These are phyloP conservation scores for Cyphomyrmex costatus DNA, from an alignment of 1,140 invertebrate species.

Conservation along the genomic window DNA sequence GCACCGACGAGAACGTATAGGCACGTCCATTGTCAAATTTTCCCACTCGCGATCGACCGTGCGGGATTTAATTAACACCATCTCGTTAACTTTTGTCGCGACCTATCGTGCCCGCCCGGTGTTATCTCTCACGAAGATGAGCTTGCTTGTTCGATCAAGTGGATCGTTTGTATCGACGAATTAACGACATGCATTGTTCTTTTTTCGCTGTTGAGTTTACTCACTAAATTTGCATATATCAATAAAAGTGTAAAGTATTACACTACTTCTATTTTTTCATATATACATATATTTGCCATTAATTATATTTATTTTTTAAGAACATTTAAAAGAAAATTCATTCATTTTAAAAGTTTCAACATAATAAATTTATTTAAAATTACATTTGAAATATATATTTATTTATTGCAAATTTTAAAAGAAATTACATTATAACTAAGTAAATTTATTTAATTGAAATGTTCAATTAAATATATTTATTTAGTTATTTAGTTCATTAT, in stretches of 20 bases:
- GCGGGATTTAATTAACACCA: constrained; percentile 76
- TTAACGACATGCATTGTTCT: constrained; percentile 58
- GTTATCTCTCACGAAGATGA: constrained; percentile 66
- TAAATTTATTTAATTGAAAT: constrained; percentile 2
- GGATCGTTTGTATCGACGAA: constrained; percentile 55
- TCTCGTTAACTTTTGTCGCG: constrained; percentile 77
- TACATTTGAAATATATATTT: no score
- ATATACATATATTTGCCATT: not conserved
- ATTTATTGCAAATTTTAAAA: not conserved
- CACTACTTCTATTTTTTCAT: not conserved
- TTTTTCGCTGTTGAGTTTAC: constrained; percentile 13
- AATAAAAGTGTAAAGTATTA: not conserved
- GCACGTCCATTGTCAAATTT: constrained; percentile 73
- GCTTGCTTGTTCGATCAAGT: constrained; percentile 58
- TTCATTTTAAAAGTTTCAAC: not conserved
- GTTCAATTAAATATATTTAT: no score
- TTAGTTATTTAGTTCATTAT: no score
- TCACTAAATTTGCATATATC: constrained; percentile 19
- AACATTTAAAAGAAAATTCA: not conserved
- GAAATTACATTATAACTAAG: not conserved
- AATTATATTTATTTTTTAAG: constrained; percentile 6
- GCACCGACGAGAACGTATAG: constrained; percentile 1
- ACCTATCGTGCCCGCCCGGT: constrained; percentile 48
- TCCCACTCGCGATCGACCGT: constrained; percentile 69
- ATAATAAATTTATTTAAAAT: constrained; percentile 4